Evolutionary conservation across 2,113 vertebrate species (phyloP), one percentile per base, ranked within the genome.

Genomic region (Oncorhynchus tshawytscha): DNA sequence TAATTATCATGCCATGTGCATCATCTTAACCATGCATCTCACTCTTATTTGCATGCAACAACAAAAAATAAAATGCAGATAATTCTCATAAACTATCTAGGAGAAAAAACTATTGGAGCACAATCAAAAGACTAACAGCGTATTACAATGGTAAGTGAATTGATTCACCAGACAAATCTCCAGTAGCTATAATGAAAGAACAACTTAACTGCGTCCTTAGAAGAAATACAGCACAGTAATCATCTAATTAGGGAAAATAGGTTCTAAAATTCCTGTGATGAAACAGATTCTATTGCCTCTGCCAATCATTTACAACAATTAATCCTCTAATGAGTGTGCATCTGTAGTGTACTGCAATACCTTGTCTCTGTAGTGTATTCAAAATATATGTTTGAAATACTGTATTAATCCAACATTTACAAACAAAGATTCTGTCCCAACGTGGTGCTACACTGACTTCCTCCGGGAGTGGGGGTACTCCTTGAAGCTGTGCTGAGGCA

Each of bases 401-500:
- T 34, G 67, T 48, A 59, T 70, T n/a, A 45, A 67, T 70, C 64
- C 29, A 59, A 24, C 82, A 51, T 74, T 72, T 85, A 85, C 73
- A 83, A 82, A 82, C 31, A 25, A 71, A 78, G 60, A 67, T 4
- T 8, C n/a, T 4, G 68, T 72, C 60, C 18, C 59, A 34, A 72
- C 39, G 7, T 1, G 11, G 54, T 9, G 72, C 92, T 87, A 98
- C 84, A 99, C 87, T 39, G 97, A 98, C 89, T 94, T 97, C 82
- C 96, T 93, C 54, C 96, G 91, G 34, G 82, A 86, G 66, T 88
- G 86, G 8, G 89, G 85, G 84, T 88, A 92, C 66, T 90, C 91
- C 78, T 78, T 82, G 87, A 92, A 93, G 81, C 79, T 85, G 49
- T 90, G 88, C 65, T 70, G 87, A 7, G 91, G 88, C 13, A 94